A percentile compares a stretch with the other conserved stretches of the same genome.
These are phyloP conservation scores for Varanus salvator DNA, from an alignment of 2,113 vertebrate genomes.

Conservation along the genomic window DNA sequence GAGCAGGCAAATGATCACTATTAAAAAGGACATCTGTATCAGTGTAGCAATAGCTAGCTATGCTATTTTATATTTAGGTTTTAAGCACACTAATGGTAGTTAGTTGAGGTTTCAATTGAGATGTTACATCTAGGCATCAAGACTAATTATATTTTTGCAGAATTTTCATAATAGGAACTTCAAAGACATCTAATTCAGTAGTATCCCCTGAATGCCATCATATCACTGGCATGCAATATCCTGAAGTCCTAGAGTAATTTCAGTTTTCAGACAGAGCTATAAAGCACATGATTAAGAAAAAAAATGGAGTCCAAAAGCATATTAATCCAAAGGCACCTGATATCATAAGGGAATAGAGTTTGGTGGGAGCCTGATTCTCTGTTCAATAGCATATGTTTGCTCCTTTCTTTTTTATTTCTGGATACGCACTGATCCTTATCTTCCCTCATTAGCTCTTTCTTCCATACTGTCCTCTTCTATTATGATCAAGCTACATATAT, in stretches of 20 bases:
- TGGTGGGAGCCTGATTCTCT: background rate
- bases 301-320: background rate
- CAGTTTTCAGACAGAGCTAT: background rate
- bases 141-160: background rate
- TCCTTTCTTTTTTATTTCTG: background rate
- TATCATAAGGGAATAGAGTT: background rate
- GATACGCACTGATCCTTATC: constrained; percentile 16
- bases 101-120: background rate
- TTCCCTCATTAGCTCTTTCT: background rate
- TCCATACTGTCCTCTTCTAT: accelerated
- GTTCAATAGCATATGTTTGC: background rate
- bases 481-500: background rate
- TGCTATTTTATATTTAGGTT: background rate
- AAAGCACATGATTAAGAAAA: background rate
- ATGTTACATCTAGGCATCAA: background rate
- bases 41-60: background rate
- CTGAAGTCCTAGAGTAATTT: background rate
- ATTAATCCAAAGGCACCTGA: background rate
- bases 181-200: background rate
- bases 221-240: background rate
- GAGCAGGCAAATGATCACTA: background rate
- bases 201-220: background rate
- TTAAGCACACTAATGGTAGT: background rate
- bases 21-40: background rate
- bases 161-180: background rate